These are phyloP conservation scores for Melieria omissa DNA, from an alignment of 2,888 invertebrate species.

Conservation along the genomic window DNA sequence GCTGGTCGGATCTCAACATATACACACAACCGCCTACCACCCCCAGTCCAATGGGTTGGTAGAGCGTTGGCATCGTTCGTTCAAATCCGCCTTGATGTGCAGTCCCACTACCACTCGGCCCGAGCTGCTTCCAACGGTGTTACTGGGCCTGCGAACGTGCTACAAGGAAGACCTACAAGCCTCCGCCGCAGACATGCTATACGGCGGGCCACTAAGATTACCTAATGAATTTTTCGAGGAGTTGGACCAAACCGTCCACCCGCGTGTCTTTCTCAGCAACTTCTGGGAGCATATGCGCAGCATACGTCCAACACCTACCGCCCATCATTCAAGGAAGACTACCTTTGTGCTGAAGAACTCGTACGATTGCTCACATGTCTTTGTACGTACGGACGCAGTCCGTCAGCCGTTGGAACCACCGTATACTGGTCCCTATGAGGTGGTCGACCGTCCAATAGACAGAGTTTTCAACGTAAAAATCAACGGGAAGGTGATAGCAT, in stretches of 20 bases:
- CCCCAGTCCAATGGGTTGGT: constrained; percentile 34
- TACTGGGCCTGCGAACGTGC: constrained; percentile 34
- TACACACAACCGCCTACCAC: too few relatives aligned
- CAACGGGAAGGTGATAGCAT: background rate
- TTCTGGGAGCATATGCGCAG: constrained; percentile 28
- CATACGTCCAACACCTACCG: constrained; percentile 21
- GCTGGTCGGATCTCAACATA: too few relatives aligned
- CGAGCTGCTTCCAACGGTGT: constrained; percentile 43
- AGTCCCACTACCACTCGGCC: too few relatives aligned
- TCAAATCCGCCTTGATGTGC: constrained; percentile 60
- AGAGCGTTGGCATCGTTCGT: constrained; percentile 62
- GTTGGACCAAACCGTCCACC: constrained; percentile 18
- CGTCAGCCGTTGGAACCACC: constrained; percentile 19
- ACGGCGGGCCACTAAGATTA: constrained; percentile 51
- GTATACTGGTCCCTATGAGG: constrained; percentile 27
- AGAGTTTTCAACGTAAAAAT: constrained; percentile 12
- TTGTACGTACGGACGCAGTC: constrained; percentile 25
- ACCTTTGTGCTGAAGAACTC: constrained; percentile 26
- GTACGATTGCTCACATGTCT: constrained; percentile 24
- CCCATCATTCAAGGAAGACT: constrained; percentile 19
- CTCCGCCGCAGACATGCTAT: constrained; percentile 55
- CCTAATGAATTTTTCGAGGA: constrained; percentile 47
- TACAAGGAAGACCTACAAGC: constrained; percentile 54
- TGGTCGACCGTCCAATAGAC: constrained; percentile 18
- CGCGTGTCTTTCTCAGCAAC: constrained; percentile 27